Conservation (phyloP, 2,113 vertebrate genomes). For the Pogonocichla stellata region DNA sequence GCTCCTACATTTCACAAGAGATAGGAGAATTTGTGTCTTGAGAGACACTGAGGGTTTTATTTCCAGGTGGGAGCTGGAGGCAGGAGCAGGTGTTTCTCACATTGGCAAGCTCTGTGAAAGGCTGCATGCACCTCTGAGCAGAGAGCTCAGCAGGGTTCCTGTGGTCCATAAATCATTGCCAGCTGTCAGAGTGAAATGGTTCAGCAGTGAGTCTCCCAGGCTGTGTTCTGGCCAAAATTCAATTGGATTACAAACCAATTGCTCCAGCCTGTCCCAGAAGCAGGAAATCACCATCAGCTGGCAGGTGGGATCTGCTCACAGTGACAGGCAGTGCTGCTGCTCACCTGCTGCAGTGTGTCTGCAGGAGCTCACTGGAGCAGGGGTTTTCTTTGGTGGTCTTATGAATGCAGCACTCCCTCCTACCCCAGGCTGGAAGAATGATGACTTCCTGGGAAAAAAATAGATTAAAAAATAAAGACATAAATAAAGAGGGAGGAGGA, state of each 20-base stretch:
- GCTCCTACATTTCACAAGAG: background rate
- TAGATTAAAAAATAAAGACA: no score
- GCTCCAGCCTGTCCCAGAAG: constrained; percentile 20
- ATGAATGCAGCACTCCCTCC: background rate
- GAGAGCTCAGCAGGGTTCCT: background rate
- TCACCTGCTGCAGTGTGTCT: background rate
- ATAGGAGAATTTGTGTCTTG: background rate
- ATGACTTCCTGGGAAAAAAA: background rate
- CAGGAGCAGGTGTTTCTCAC: constrained; percentile 30
- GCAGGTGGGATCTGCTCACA: background rate
- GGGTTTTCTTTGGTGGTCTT: background rate
- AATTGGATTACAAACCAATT: constrained; percentile 17
- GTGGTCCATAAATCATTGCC: background rate
- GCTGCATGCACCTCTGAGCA: background rate
- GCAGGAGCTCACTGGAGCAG: background rate
- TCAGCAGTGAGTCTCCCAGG: background rate
- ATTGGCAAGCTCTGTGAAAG: background rate
- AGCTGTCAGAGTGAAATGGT: constrained; percentile 14
- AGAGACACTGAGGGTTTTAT: background rate
- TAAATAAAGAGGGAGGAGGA: background rate
- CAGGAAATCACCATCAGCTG: constrained; percentile 20
- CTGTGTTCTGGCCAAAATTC: background rate
- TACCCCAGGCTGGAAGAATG: background rate
- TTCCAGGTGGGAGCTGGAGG: background rate
- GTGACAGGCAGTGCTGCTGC: background rate